Evolutionary conservation across 2,888 invertebrate genomes (phyloP), one percentile per base, ranked within the genome.

Genomic region (Hymenopus coronatus): DNA sequence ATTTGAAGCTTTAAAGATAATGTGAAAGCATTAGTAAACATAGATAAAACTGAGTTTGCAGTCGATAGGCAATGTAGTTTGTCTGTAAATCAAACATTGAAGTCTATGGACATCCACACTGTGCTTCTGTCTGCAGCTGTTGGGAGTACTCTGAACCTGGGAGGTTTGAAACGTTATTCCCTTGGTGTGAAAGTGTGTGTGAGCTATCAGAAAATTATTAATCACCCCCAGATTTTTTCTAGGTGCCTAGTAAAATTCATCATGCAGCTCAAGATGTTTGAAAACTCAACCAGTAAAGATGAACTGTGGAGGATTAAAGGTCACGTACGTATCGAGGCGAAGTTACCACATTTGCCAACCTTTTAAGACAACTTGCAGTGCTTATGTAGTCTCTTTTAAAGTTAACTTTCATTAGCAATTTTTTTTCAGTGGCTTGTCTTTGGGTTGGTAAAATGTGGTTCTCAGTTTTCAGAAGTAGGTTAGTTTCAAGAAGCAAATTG

Each of bases 151-250:
- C n/a, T 81, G 30, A 27, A 33, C 83, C 6, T 83, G 8, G 83
- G 70, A 28, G 30, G 85, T 85, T 85, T 46, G 28, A 85, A 40
- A 54, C 28, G 33, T 30, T 14, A 82, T 89, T 84, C 89, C 88
- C 84, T 90, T 89, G 87, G 93, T 92, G 93, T 93, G 94, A 93
- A 93, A 92, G 93, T 92, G 93, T 92, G 94, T 93, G 93, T 93
- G 94, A 93, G 92, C 92, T 89, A 88, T 87, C 93, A 93, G 93
- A 94, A 94, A 94, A 94, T 93, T 94, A 95, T 94, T 95, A 95
- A 95, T 94, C 93, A 94, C 94, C 94, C 54, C 94, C 94, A 95
- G 94, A 94, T 94, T 94, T 94, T 94, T 95, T 95, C 94, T 95
- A 95, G 95, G 95, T 94, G 88, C 89, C 89, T 90, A 90, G 89